Evolutionary conservation across 2,888 invertebrate genomes (phyloP).

Genomic region (Diaprepes abbreviatus): DNA sequence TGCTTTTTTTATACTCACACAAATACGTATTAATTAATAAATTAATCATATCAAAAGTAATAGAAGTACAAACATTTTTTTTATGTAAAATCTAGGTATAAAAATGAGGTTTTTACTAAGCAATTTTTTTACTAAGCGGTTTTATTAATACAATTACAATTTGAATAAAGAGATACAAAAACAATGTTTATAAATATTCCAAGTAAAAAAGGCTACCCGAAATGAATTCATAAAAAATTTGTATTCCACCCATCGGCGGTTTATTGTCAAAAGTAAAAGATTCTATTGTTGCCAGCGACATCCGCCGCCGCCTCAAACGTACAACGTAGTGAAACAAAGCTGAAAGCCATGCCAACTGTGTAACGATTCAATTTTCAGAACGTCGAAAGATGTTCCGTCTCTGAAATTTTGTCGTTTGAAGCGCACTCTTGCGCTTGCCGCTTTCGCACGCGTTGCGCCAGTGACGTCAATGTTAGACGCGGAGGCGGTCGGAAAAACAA

Average conservation of each 20-base stretch:
- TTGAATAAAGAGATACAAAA: neutral
- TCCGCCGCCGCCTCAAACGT: conserved; percentile 3
- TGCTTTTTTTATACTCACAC: neutral
- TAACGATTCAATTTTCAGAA: conserved; percentile 41
- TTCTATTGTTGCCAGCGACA: neutral
- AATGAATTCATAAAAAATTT: neutral
- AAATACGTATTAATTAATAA: neutral
- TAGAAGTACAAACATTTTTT: neutral
- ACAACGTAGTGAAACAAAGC: conserved; percentile 30
- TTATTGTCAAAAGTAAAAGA: conserved; percentile 1
- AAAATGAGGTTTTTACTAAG: neutral
- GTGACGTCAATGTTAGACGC: conserved; percentile 32
- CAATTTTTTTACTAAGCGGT: neutral
- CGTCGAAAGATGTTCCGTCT: conserved; percentile 32
- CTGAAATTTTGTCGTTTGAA: conserved; percentile 34
- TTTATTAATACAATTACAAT: neutral
- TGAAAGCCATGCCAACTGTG: conserved; percentile 25
- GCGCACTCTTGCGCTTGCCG: conserved; percentile 34
- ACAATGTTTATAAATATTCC: neutral
- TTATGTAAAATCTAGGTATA: neutral
- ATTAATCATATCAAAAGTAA: neutral
- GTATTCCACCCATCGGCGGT: neutral
- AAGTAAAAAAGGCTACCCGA: neutral
- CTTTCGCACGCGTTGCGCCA: conserved; percentile 12
- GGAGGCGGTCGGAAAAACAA: conserved; percentile 4